Evolutionary conservation across 2,113 vertebrate genomes (phyloP).

Genomic region (Carassius auratus): DNA sequence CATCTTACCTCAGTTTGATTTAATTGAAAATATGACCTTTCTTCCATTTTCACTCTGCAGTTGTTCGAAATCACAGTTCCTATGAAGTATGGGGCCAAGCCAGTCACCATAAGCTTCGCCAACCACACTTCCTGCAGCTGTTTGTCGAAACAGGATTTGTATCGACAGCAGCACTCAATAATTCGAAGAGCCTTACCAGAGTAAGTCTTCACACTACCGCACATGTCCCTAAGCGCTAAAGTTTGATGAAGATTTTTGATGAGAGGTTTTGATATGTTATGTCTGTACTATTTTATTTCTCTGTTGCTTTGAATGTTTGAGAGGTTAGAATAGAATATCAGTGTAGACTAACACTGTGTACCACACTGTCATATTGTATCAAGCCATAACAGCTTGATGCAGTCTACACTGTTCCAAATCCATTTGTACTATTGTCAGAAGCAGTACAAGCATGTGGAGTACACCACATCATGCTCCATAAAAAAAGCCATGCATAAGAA

Average conservation of each 20-base stretch:
- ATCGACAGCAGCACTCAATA: slow-evolving; percentile 95
- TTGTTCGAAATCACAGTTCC: slow-evolving; percentile 97
- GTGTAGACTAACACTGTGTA: not conserved
- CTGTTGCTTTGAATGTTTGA: not conserved
- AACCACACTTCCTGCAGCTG: slow-evolving; percentile 96
- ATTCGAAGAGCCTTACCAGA: slow-evolving; percentile 90
- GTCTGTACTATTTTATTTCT: not conserved
- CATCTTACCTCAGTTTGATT: not conserved
- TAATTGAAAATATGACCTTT: slow-evolving; percentile 23
- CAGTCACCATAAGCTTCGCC: slow-evolving; percentile 93
- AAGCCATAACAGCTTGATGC: not conserved
- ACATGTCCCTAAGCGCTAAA: not conserved
- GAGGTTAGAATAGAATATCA: not conserved
- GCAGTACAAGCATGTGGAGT: not conserved
- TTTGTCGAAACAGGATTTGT: slow-evolving; percentile 93
- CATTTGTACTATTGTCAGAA: not conserved
- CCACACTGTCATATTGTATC: not conserved
- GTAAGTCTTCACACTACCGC: slow-evolving; percentile 77
- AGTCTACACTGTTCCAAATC: not conserved
- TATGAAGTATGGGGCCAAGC: slow-evolving; percentile 88
- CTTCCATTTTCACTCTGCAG: slow-evolving; percentile 68
- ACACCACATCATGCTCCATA: not conserved
- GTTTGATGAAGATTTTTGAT: not conserved
- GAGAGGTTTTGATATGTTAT: not conserved
- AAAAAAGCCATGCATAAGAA: not conserved